Base-by-base conservation (phyloP, 2,797 vertebrate genomes). In the Manis crassicaudata region DNA sequence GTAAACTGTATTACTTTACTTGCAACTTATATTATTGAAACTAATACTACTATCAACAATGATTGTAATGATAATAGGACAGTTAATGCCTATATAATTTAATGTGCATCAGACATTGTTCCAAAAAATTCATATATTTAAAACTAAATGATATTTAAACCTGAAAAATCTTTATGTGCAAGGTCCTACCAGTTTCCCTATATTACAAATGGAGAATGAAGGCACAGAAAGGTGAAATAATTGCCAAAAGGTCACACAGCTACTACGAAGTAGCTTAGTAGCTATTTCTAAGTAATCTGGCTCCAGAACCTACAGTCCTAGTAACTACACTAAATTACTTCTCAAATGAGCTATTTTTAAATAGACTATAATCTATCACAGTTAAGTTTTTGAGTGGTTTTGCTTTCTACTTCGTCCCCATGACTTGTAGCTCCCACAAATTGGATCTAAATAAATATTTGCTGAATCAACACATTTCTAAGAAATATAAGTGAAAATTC, bases 401-500 rank as follows among this genome's bases (percentile, higher is more conserved):
- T 86, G 23, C 14, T 90, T 77, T 77, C 37, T 25, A 95, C 62
- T 95, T 70, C 40, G 92, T 92, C 68, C 29, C 11, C 3, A 92
- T 73, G 25, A 73, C 16, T 72, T 88, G 23, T 11, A 90, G 29
- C 67, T 65, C 21, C 40, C 72, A 18, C 2, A 17, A 50, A 52
- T 16, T 35, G 70, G 21, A 43, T 17, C 7, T 43, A 81, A 92
- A 86, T 10, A 93, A 96, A 50, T 32, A 88, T 17, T 89, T 94
- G 56, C 52, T 68, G 27, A 82, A n/a, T 73, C 81, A 90, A 77
- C 13, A 92, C 1, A 86, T 67, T 93, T 75, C 40, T 80, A 76
- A 84, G 43, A 80, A 60, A 81, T 62, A 52, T 25, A 88, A 93
- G 46, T 97, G 43, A 82, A 60, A 96, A 91, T 94, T 90, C n/a